Evolutionary conservation across 2,888 invertebrate genomes (phyloP).

Genomic region (Pseudanteris insignis): DNA sequence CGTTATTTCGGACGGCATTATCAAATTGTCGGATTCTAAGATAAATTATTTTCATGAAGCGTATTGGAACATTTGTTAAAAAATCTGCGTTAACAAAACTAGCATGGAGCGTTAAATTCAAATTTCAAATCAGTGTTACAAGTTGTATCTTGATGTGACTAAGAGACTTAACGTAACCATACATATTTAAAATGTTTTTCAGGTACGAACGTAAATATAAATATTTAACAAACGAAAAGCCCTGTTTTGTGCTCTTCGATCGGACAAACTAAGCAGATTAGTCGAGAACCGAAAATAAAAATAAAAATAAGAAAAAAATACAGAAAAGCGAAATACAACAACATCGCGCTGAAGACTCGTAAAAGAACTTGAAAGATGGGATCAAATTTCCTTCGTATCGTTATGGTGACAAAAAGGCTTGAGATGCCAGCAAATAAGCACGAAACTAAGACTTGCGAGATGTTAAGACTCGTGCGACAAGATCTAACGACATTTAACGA

Average conservation of each 20-base stretch:
- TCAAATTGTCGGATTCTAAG: slow-evolving; percentile 1
- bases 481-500: slow-evolving; percentile 14
- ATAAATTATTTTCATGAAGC: no score
- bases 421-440: slow-evolving; percentile 12
- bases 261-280: slow-evolving; percentile 31
- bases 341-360: slow-evolving; percentile 1
- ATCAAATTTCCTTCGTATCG: slow-evolving; percentile 31
- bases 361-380: slow-evolving; percentile 27
- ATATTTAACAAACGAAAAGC: slow-evolving; percentile 34
- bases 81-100: no score
- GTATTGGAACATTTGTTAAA: no score
- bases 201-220: slow-evolving; percentile 28
- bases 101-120: no score
- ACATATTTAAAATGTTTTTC: no score
- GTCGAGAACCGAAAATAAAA: slow-evolving; percentile 10
- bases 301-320: no score
- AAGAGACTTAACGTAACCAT: no score
- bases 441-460: slow-evolving; percentile 8
- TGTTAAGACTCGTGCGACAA: slow-evolving; percentile 7
- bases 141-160: no score
- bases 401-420: slow-evolving; percentile 16
- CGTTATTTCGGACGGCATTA: slow-evolving; percentile 3
- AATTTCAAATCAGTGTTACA: no score
- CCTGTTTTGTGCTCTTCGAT: slow-evolving; percentile 11
- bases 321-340: slow-evolving; percentile 8